Base-by-base conservation (phyloP, 2,888 invertebrate genomes). In the Drosophila pseudotakahashii region DNA sequence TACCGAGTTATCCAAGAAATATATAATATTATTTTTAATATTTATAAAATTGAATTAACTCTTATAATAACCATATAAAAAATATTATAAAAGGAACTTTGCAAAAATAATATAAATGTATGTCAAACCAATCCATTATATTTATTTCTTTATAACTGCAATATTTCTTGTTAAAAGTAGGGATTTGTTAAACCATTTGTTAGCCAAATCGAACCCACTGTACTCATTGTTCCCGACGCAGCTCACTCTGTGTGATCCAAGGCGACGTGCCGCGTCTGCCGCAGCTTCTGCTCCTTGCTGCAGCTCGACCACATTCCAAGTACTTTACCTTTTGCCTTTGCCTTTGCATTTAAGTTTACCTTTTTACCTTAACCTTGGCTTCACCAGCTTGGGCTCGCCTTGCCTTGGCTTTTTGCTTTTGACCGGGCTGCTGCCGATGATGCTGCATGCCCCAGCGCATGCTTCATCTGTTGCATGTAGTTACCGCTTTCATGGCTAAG, bases 401-500 rank as follows among this genome's bases (percentile, higher is more conserved):
- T 74, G 69, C 73, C 76, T 73, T 76, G 78, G 73, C 72, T 78
- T 79, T 85, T 75, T 73, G 58, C 66, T 63, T 71, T 80, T 74
- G 68, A 73, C 60, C 70, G 13, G 23, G 64, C 34, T 42, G 63
- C 16, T 57, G 48, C 57, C 45, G 77, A 47, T 67, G 81, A 58
- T 69, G 86, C 79, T 84, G 81, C 88, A 81, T 81, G 88, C 82
- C 85, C 58, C 88, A 81, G 82, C 73, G 74, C 88, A 88, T 83
- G 82, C 88, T 85, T 83, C 86, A 88, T 85, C 88, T 88, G 81
- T 83, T 88, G 84, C 88, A 83, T 83, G 82, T 88, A 83, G 82
- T 83, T 83, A 85, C 88, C 89, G 87, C 84, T 84, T 84, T 84
- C 84, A 88, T 84, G 84, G 84, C 87, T 88, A 85, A 85, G 84